Conservation (phyloP, 2,888 invertebrate genomes). For the Aproaerema taeniolella region DNA sequence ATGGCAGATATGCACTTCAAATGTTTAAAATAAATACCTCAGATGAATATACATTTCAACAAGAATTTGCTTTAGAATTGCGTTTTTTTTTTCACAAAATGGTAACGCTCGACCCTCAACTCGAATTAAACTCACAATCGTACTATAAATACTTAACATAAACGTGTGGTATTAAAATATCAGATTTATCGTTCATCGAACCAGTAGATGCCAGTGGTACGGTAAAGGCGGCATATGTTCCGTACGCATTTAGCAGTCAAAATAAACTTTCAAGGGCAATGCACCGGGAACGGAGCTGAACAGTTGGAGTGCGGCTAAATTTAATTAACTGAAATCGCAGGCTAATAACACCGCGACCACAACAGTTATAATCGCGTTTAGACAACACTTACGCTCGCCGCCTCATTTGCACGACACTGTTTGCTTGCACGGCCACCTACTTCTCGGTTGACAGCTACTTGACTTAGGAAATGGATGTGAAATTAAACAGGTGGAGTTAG, state of each 20-base stretch:
- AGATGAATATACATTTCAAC: too few relatives aligned
- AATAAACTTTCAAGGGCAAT: conserved; percentile 43
- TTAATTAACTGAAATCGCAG: conserved; percentile 28
- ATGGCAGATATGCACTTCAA: neutral
- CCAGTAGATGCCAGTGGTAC: conserved; percentile 20
- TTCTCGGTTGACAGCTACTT: too few relatives aligned
- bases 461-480: too few relatives aligned
- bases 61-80: too few relatives aligned
- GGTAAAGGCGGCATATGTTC: conserved; percentile 16
- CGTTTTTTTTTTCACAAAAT: too few relatives aligned
- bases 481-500: too few relatives aligned
- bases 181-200: conserved; percentile 32
- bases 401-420: conserved; percentile 9
- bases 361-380: conserved; percentile 19
- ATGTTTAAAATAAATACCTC: neutral
- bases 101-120: conserved; percentile 12
- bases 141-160: conserved; percentile 16
- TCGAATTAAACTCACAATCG: conserved; percentile 13
- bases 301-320: conserved; percentile 28
- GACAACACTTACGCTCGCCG: conserved; percentile 12
- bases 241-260: conserved; percentile 30
- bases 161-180: conserved; percentile 27
- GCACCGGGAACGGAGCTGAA: conserved; percentile 25
- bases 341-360: conserved; percentile 18
- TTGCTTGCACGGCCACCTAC: conserved; percentile 1